Percentiles rank a stretch among this genome's conserved stretches.
Evolutionary conservation across 2,797 vertebrate genomes (phyloP).

Genomic region (Fistularia tabacaria): DNA sequence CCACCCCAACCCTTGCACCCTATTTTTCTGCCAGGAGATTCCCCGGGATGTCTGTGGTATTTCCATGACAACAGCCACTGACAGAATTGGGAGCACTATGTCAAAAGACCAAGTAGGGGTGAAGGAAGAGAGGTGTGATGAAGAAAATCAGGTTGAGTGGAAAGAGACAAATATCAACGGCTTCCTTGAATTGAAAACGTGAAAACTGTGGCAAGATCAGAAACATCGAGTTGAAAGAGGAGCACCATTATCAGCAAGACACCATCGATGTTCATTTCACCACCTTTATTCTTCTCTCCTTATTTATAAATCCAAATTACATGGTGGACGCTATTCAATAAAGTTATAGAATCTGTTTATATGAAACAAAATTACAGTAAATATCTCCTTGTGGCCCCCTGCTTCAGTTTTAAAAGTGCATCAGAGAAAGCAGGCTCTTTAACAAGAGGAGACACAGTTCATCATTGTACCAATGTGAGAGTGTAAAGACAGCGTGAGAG

Average conservation of each 20-base stretch:
- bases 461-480: constrained; percentile 44
- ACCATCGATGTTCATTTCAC: constrained; percentile 19
- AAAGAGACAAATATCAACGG: too few species aligned
- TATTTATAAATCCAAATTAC: constrained; percentile 69
- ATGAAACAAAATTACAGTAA: constrained; percentile 54
- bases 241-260: constrained; percentile 1
- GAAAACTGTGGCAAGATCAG: not conserved
- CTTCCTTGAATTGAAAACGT: not conserved
- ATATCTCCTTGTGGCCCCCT: constrained; percentile 47
- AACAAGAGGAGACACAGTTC: constrained; percentile 37
- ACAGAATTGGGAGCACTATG: constrained; percentile 48
- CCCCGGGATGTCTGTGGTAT: constrained; percentile 60
- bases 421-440: constrained; percentile 53
- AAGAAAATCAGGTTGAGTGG: too few species aligned
- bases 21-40: constrained; percentile 70
- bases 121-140: not conserved
- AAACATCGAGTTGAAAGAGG: not conserved
- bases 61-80: constrained; percentile 72
- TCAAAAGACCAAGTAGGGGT: constrained; percentile 53
- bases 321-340: constrained; percentile 63
- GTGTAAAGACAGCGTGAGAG: constrained; percentile 21
- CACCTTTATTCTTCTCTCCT: constrained; percentile 66
- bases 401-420: constrained; percentile 77
- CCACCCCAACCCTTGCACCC: constrained; percentile 52
- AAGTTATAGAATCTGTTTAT: constrained; percentile 63